These are phyloP conservation scores for Myotis planiceps DNA, from an alignment of 2,797 vertebrate species.

Conservation along the genomic window DNA sequence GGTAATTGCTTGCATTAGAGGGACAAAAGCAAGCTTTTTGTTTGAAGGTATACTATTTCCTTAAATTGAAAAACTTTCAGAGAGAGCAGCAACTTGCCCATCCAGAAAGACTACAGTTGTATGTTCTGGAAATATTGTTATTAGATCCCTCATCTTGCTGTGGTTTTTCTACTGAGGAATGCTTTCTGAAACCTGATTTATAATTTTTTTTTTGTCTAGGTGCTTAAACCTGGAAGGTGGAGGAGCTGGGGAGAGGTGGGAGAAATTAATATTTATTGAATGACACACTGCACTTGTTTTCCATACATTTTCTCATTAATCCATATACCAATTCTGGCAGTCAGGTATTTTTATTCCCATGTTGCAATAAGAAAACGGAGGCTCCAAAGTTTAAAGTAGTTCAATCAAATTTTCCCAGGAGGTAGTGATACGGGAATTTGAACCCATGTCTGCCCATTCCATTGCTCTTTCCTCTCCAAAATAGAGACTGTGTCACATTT, in stretches of 20 bases:
- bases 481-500: not conserved
- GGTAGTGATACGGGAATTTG: not conserved
- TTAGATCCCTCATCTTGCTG: not conserved
- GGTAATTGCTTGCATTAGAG: constrained; percentile 37
- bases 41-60: constrained; percentile 77
- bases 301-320: not conserved
- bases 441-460: not conserved
- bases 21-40: constrained; percentile 78
- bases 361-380: not conserved
- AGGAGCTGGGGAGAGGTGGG: not conserved
- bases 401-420: not conserved
- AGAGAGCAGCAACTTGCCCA: constrained; percentile 73
- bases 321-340: not conserved
- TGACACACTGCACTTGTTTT: not conserved
- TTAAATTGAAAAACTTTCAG: constrained; percentile 65
- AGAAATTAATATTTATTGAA: not conserved
- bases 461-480: not conserved
- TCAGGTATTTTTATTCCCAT: not conserved
- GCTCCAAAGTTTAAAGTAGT: not conserved
- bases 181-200: constrained; percentile 53
- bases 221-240: not conserved
- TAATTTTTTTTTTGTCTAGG: not conserved
- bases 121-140: constrained; percentile 57
- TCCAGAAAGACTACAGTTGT: constrained; percentile 80
- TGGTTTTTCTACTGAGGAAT: constrained; percentile 18